phyloP scores from a whole-genome alignment of 1,140 invertebrate species.

The Drosophila truncata region DNA sequence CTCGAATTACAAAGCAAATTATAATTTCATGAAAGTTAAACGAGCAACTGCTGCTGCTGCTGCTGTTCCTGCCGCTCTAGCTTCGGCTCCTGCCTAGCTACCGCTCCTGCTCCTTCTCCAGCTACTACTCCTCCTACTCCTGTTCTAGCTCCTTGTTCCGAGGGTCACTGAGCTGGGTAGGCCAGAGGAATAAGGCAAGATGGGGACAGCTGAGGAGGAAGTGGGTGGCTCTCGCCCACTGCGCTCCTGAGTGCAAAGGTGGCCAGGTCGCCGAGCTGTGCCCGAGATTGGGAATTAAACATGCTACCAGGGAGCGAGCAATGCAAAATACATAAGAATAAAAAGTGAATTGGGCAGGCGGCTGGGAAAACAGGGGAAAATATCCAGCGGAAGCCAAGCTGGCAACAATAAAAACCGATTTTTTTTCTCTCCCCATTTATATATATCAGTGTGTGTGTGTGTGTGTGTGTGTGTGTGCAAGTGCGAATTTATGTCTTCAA shows the following conservation, averaged over 20 bases:
- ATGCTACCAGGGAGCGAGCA: conserved; percentile 63
- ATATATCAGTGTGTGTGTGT: too few species aligned
- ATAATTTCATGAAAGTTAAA: conserved; percentile 85
- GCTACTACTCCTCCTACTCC: conserved; percentile 6
- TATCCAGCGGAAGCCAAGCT: conserved; percentile 60
- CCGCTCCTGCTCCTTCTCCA: conserved; percentile 44
- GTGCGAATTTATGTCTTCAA: conserved; percentile 84
- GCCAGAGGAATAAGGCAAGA: conserved; percentile 9
- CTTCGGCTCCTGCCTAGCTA: conserved; percentile 3
- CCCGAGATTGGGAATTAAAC: conserved; percentile 79
- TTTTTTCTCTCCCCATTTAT: conserved; percentile 27
- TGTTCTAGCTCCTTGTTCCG: conserved; percentile 42
- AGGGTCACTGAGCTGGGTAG: conserved; percentile 64
- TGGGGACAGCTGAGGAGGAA: neutral
- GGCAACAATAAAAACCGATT: conserved; percentile 59
- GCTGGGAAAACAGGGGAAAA: conserved; percentile 19
- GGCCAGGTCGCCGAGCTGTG: conserved; percentile 65
- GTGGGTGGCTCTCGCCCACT: conserved; percentile 40
- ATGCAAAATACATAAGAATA: conserved; percentile 67
- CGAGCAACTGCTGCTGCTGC: conserved; percentile 69
- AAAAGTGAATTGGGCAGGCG: conserved; percentile 65
- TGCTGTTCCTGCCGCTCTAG: conserved; percentile 15
- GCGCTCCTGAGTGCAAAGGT: conserved; percentile 82
- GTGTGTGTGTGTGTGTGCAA: conserved; percentile 55
- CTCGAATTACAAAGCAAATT: conserved; percentile 84